Base-by-base conservation (phyloP, 1,140 invertebrate genomes). In the Pantala flavescens region DNA sequence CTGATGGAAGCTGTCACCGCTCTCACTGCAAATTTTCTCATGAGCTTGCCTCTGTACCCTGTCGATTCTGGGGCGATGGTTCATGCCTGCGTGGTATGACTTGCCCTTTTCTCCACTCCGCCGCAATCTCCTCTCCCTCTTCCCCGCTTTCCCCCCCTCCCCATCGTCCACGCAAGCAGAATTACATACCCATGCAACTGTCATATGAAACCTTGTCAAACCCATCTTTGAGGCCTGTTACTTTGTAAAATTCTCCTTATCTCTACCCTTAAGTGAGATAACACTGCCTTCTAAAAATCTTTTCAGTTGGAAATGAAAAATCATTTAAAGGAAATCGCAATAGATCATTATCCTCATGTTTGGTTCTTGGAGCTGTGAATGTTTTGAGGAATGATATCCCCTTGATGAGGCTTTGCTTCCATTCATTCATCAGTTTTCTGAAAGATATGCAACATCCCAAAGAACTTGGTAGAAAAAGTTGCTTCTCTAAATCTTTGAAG, bases 1-100 rank as follows among this genome's bases (percentile, higher is more conserved):
- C 86, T 77, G 85, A 86, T 78, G 86, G 86, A 43, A 80, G 82
- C 75, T 87, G 86, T 77, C 79, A 81, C 19, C 80, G 85, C 23
- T 77, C 78, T 70, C 84, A 87, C 77, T 87, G 86, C 79, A 84
- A 84, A 77, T 87, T 83, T 80, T 84, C 84, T 7, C 86, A 87
- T 78, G 85, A 87, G 79, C 78, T 86, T 24, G 81, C 81, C 11
- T 80, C 79, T 71, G 86, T 86, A 24, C 85, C 85, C 42, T 87
- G 86, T 78, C 78, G 84, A 71, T 87, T 85, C 77, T 86, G 85
- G 85, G 80, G 77, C 73, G 82, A 82, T 75, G 80, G 79, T 72
- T 79, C 78, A 72, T 82, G 82, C 74, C 79, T 83, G 36, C 86
- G 86, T 78, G 85, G 84, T 23, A 78, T 80, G 14, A 81, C 82